A percentile compares a stretch with the other conserved stretches of the same genome.
These are phyloP conservation scores for Barnardius zonarius DNA, from an alignment of 2,113 vertebrate species.

Conservation along the genomic window DNA sequence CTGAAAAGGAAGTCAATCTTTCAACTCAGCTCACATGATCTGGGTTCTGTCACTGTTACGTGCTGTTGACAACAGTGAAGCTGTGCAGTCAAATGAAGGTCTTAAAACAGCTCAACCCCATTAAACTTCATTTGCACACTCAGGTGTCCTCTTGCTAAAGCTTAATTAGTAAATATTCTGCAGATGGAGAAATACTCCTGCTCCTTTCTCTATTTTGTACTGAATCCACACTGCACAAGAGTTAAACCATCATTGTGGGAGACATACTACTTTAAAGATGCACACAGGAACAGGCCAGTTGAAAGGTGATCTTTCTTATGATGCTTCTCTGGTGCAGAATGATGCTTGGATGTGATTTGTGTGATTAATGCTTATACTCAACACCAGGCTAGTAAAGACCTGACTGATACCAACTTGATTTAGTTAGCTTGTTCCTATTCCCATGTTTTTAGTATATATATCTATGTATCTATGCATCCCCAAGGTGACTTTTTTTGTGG, in stretches of 20 bases:
- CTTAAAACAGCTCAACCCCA: conserved; percentile 16
- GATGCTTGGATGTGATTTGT: not conserved
- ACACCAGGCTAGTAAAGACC: not conserved
- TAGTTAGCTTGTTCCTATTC: not conserved
- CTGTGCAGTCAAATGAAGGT: conserved; percentile 21
- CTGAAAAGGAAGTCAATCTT: not conserved
- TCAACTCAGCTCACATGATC: not conserved
- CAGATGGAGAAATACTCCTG: not conserved
- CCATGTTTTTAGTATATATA: not conserved
- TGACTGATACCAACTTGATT: not conserved
- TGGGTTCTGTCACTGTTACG: not conserved
- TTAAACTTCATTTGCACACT: conserved; percentile 17
- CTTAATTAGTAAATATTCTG: not conserved
- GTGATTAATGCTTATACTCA: not conserved
- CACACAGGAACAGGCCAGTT: not conserved
- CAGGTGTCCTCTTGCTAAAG: not conserved
- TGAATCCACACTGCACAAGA: not conserved
- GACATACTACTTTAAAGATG: not conserved
- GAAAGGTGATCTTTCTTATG: not conserved
- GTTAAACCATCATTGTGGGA: not conserved
- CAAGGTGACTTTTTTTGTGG: not conserved
- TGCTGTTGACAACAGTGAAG: not conserved
- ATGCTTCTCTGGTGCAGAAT: not conserved
- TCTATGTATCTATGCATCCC: not conserved
- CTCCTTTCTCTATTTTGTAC: not conserved